These are phyloP conservation scores for Lagocephalus sceleratus DNA, from an alignment of 2,797 vertebrate species.

Conservation along the genomic window DNA sequence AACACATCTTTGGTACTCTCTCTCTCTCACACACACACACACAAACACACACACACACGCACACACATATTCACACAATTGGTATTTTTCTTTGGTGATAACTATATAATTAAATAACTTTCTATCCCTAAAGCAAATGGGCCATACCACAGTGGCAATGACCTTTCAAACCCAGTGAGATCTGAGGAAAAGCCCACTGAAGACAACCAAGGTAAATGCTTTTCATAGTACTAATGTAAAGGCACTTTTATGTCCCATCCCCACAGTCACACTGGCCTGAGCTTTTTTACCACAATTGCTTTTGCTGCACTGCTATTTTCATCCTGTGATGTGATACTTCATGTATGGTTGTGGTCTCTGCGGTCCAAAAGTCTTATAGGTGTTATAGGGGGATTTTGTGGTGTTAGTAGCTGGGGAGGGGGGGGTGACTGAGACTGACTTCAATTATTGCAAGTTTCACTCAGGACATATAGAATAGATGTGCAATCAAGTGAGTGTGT, in stretches of 20 bases:
- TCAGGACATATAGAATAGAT: too few relatives aligned
- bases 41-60: too few relatives aligned
- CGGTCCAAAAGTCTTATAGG: too few relatives aligned
- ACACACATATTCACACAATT: too few relatives aligned
- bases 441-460: too few relatives aligned
- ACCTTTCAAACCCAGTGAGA: conserved; percentile 56
- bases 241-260: conserved; percentile 38
- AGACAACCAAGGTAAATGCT: conserved; percentile 48
- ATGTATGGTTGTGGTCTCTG: too few relatives aligned
- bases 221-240: conserved; percentile 58
- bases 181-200: conserved; percentile 69
- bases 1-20: too few relatives aligned
- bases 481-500: conserved; percentile 28
- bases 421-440: conserved; percentile 64
- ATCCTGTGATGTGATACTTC: conserved; percentile 38
- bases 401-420: too few relatives aligned
- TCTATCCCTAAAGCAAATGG: conserved; percentile 62
- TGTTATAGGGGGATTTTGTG: too few relatives aligned
- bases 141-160: conserved; percentile 58
- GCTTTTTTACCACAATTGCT: conserved; percentile 47
- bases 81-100: too few relatives aligned
- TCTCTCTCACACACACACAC: too few relatives aligned
- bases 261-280: conserved; percentile 35
- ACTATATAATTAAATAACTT: conserved; percentile 44
- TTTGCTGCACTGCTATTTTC: conserved; percentile 37